These are phyloP conservation scores for Mionectes olivaceus DNA, from an alignment of 2,797 vertebrate species.

Conservation along the genomic window DNA sequence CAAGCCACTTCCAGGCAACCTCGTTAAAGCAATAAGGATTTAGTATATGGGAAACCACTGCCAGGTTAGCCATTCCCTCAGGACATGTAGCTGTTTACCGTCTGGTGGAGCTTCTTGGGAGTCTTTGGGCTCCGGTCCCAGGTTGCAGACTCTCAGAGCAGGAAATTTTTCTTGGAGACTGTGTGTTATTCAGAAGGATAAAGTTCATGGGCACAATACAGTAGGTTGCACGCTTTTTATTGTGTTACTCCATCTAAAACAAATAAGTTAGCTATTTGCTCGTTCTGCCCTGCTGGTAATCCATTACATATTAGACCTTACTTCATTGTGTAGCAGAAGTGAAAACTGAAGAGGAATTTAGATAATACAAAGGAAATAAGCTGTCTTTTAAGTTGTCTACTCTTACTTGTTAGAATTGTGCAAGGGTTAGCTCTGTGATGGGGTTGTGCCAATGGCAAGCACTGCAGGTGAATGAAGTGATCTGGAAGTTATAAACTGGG, in stretches of 20 bases:
- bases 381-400: background rate
- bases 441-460: background rate
- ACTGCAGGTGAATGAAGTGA: background rate
- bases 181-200: conserved; percentile 58
- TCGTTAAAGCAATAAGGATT: conserved; percentile 53
- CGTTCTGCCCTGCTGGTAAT: conserved; percentile 19
- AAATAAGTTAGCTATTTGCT: conserved; percentile 38
- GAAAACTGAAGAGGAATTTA: background rate
- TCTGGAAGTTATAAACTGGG: background rate
- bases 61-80: conserved; percentile 19
- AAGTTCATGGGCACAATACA: conserved; percentile 62
- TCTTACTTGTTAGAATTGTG: background rate
- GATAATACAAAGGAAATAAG: background rate
- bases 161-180: conserved; percentile 76
- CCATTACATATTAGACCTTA: conserved; percentile 42
- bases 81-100: conserved; percentile 22
- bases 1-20: conserved; percentile 59
- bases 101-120: conserved; percentile 63
- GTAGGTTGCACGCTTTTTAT: conserved; percentile 37
- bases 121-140: conserved; percentile 54
- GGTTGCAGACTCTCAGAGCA: conserved; percentile 26
- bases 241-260: conserved; percentile 31
- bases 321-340: background rate
- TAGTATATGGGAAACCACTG: conserved; percentile 31
- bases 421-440: background rate